Conservation (phyloP, 2,797 vertebrate species). For the Hydrocynus forskahlii region DNA sequence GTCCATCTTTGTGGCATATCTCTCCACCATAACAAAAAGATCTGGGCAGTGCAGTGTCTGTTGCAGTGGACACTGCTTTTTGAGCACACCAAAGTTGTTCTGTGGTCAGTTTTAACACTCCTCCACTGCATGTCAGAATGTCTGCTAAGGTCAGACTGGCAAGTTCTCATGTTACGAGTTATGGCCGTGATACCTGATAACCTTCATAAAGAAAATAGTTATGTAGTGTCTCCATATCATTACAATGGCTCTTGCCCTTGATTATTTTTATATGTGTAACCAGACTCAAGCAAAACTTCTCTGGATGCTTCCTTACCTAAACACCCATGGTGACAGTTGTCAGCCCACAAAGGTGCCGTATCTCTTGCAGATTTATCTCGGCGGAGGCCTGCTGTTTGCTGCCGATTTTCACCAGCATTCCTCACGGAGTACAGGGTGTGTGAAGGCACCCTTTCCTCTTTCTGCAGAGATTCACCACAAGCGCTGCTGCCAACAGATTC, state of each 20-base stretch:
- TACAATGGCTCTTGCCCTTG: neutral
- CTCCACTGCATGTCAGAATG: too few relatives aligned
- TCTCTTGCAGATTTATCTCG: neutral
- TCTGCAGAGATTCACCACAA: neutral
- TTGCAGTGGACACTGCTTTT: too few relatives aligned
- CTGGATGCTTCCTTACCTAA: neutral
- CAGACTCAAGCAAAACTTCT: neutral
- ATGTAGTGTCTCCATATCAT: neutral
- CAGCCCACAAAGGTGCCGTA: neutral
- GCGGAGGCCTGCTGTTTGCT: slow-evolving; percentile 10
- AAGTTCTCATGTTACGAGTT: too few relatives aligned
- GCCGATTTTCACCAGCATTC: neutral
- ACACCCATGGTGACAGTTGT: slow-evolving; percentile 15
- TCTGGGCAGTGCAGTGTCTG: too few relatives aligned
- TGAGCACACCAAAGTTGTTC: too few relatives aligned
- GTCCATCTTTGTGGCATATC: too few relatives aligned
- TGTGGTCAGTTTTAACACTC: too few relatives aligned
- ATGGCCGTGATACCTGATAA: neutral
- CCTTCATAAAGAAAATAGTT: neutral
- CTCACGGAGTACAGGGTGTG: slow-evolving; percentile 5
- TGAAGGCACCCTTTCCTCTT: slow-evolving; percentile 9
- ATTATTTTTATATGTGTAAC: slow-evolving; percentile 8
- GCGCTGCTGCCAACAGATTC: neutral
- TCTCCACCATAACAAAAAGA: too few relatives aligned
- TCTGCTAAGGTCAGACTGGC: too few relatives aligned